Conservation (phyloP, 2,113 vertebrate genomes). For the Solea solea region DNA sequence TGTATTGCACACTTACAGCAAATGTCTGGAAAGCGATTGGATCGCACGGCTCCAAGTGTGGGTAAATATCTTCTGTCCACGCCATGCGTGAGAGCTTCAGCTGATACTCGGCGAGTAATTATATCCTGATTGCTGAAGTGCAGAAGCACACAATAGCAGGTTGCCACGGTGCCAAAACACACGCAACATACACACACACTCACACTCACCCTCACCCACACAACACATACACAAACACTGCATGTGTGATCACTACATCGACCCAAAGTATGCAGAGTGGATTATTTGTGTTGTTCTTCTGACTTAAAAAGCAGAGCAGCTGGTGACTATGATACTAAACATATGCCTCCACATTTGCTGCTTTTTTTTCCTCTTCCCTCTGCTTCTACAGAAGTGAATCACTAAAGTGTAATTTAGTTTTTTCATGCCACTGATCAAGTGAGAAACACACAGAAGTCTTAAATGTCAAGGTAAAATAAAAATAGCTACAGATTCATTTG, state of each 20-base stretch:
- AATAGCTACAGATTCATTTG: neutral
- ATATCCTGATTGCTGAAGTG: slow-evolving; percentile 36
- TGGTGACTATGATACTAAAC: slow-evolving; percentile 36
- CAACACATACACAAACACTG: slow-evolving; percentile 14
- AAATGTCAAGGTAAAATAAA: slow-evolving; percentile 25
- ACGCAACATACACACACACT: slow-evolving; percentile 22
- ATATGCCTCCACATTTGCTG: slow-evolving; percentile 14
- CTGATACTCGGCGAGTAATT: slow-evolving; percentile 21
- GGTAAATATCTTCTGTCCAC: slow-evolving; percentile 43
- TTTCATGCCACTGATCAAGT: slow-evolving; percentile 13
- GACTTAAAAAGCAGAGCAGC: slow-evolving; percentile 38
- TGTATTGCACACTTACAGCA: slow-evolving; percentile 37
- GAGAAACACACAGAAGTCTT: neutral
- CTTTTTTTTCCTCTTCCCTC: neutral
- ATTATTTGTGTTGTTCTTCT: slow-evolving; percentile 38
- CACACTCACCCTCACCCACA: slow-evolving; percentile 22
- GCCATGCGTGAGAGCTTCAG: slow-evolving; percentile 36
- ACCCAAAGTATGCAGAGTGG: slow-evolving; percentile 29
- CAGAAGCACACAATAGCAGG: slow-evolving; percentile 32
- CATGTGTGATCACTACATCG: slow-evolving; percentile 37
- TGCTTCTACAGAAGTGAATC: slow-evolving; percentile 31
- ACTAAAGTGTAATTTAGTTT: slow-evolving; percentile 24
- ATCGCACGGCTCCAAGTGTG: slow-evolving; percentile 24
- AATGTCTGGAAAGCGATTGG: slow-evolving; percentile 22
- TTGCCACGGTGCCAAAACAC: slow-evolving; percentile 60